Percentiles rank a stretch among this genome's conserved stretches.
phyloP scores from a whole-genome alignment of 30 jellyfish, hydroid and myxozoan genomes.

The Catostylus mosaicus region DNA sequence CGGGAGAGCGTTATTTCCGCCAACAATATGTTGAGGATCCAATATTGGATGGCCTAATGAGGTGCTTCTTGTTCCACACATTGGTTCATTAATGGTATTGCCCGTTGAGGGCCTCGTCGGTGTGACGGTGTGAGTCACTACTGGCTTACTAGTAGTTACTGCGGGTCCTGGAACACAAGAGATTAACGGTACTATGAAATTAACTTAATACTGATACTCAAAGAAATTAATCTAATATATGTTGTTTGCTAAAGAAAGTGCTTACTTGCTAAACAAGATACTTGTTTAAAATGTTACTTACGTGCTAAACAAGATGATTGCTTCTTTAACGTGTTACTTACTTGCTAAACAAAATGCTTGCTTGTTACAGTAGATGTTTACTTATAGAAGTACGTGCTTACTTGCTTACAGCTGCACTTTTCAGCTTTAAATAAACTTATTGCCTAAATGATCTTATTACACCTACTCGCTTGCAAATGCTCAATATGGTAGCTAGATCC shows the following conservation, averaged over 20 bases:
- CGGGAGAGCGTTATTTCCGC: slow-evolving; percentile 50
- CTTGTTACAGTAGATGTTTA: background rate
- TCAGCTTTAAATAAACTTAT: background rate
- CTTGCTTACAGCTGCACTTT: too few species aligned
- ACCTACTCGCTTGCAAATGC: background rate
- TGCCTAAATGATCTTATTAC: background rate
- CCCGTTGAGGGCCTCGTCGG: slow-evolving; percentile 1
- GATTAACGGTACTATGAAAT: background rate
- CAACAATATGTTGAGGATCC: slow-evolving; percentile 62
- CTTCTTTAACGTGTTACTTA: background rate
- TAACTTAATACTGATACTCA: background rate
- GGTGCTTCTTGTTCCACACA: slow-evolving; percentile 57
- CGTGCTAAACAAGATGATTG: background rate
- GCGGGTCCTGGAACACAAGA: background rate
- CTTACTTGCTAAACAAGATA: background rate
- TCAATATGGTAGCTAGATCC: background rate
- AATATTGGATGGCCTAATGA: slow-evolving; percentile 40
- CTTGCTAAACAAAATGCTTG: too few species aligned
- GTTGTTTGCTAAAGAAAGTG: background rate
- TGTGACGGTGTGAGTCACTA: background rate
- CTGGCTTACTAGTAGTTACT: background rate
- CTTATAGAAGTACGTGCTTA: too few species aligned
- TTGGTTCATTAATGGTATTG: slow-evolving; percentile 19
- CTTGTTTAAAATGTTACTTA: background rate
- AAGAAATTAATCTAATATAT: background rate